Percentiles rank a stretch among this genome's conserved stretches.
phyloP scores from a whole-genome alignment of 2,113 vertebrate genomes.

The Pteropus alecto region DNA sequence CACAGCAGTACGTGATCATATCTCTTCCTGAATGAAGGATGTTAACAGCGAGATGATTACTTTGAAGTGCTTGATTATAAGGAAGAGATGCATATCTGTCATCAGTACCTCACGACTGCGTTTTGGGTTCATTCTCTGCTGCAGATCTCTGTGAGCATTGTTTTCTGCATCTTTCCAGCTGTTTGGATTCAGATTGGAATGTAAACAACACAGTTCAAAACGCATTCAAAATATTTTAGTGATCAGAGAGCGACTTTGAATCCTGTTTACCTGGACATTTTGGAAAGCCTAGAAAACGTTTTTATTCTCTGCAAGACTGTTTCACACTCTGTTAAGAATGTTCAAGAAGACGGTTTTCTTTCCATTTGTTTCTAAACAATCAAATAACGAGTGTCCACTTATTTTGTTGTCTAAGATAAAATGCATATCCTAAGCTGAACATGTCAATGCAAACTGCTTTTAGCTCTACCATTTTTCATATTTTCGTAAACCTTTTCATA shows the following conservation, averaged over 20 bases:
- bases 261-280: constrained; percentile 24
- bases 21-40: constrained; percentile 21
- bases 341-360: constrained; percentile 7
- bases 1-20: constrained; percentile 12
- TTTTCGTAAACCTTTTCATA: neutral
- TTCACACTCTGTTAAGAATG: neutral
- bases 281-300: neutral
- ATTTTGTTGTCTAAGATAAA: neutral
- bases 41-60: constrained; percentile 58
- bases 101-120: neutral
- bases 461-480: neutral
- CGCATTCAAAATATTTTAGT: neutral
- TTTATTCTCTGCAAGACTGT: constrained; percentile 5
- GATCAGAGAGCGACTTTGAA: constrained; percentile 26
- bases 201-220: neutral
- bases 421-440: neutral
- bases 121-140: neutral
- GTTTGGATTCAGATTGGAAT: neutral
- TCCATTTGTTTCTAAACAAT: constrained; percentile 20
- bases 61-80: neutral
- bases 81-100: neutral
- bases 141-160: neutral
- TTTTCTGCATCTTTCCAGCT: neutral
- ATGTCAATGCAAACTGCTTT: neutral
- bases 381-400: neutral